Evolutionary conservation across 2,113 vertebrate species (phyloP).

Genomic region (Ctenodactylus gundi): DNA sequence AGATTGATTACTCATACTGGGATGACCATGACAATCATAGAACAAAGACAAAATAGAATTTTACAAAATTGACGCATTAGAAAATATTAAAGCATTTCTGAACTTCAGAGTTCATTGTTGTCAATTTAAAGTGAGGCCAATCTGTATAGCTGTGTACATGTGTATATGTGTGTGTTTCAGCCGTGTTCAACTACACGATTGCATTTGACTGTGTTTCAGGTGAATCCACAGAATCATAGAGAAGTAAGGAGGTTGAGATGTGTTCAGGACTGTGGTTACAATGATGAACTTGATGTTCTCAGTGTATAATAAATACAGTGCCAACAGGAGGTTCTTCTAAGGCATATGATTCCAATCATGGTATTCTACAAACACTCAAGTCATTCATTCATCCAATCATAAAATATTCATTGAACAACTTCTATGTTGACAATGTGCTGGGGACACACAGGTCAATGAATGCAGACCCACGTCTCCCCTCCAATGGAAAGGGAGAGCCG

Average conservation of each 20-base stretch:
- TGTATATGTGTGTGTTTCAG: not conserved
- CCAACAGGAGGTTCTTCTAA: not conserved
- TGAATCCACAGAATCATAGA: not conserved
- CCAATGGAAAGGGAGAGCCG: not conserved
- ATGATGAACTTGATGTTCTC: not conserved
- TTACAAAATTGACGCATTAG: not conserved
- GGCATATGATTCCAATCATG: not conserved
- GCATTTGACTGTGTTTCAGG: not conserved
- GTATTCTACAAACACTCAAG: not conserved
- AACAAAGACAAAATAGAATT: not conserved
- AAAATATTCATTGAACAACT: not conserved
- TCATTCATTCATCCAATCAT: not conserved
- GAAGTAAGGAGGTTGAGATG: not conserved
- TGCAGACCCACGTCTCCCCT: not conserved
- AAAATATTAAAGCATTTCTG: not conserved
- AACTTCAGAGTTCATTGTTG: not conserved
- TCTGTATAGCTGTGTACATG: too few relatives aligned
- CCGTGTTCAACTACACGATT: not conserved
- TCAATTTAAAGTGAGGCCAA: too few relatives aligned
- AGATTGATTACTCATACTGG: conserved; percentile 12
- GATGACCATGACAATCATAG: not conserved
- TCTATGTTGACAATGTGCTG: not conserved
- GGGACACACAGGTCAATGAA: not conserved
- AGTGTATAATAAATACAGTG: not conserved
- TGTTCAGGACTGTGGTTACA: not conserved